phyloP scores from a whole-genome alignment of 2,888 invertebrate species.

The Venusia cambrica region DNA sequence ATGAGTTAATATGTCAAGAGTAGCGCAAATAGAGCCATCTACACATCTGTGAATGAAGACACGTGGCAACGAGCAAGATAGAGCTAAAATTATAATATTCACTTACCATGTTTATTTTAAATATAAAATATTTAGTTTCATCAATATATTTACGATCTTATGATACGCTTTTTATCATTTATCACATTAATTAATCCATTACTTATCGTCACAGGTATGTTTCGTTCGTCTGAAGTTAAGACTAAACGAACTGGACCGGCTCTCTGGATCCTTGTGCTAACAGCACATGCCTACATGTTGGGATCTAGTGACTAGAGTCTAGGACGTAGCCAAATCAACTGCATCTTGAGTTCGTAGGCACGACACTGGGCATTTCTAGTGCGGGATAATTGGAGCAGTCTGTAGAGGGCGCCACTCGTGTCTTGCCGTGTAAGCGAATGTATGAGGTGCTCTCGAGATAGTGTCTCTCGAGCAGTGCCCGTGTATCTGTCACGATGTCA shows the following conservation, averaged over 20 bases:
- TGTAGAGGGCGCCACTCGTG: conserved; percentile 19
- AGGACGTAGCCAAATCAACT: conserved; percentile 28
- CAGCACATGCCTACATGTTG: too few relatives aligned
- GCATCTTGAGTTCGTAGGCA: conserved; percentile 23
- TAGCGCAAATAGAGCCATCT: background rate
- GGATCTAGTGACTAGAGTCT: conserved; percentile 2
- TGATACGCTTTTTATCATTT: too few relatives aligned
- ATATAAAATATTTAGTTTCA: background rate
- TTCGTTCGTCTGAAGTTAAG: too few relatives aligned
- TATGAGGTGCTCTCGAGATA: conserved; percentile 15
- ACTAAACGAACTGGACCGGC: too few relatives aligned
- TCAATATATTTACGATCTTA: too few relatives aligned
- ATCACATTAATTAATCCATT: too few relatives aligned
- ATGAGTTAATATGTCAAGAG: conserved; percentile 27
- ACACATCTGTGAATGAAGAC: background rate
- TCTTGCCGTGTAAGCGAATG: conserved; percentile 17
- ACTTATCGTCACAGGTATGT: too few relatives aligned
- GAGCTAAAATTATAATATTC: background rate
- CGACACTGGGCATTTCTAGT: conserved; percentile 31
- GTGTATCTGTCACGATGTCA: too few relatives aligned
- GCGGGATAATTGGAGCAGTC: conserved; percentile 33
- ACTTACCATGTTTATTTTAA: background rate
- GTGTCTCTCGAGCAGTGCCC: too few relatives aligned
- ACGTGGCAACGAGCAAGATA: background rate
- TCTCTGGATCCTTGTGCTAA: too few relatives aligned